Evolutionary conservation across 2,113 vertebrate species (phyloP).

Genomic region (Gorsachius goisagi): DNA sequence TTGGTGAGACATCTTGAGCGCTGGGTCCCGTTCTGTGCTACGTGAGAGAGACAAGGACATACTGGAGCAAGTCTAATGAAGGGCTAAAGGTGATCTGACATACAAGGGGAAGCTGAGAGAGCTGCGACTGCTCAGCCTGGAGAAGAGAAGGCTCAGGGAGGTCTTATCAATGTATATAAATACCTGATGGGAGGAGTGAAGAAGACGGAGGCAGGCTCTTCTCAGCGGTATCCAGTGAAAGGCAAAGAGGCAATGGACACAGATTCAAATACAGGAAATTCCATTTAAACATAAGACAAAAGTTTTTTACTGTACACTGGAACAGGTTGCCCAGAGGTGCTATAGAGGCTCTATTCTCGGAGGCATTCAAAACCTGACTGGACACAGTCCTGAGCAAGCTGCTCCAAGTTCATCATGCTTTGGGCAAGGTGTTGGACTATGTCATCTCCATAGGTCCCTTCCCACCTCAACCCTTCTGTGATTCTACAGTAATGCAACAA

Average conservation of each 20-base stretch:
- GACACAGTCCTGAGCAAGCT: neutral
- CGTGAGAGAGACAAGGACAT: neutral
- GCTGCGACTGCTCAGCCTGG: neutral
- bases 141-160: neutral
- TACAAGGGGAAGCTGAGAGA: neutral
- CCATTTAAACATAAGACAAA: neutral
- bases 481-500: neutral
- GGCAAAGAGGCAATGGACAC: neutral
- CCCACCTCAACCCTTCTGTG: neutral
- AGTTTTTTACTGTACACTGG: neutral
- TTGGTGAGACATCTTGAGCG: rapidly evolving
- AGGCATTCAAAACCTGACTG: neutral
- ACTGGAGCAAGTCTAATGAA: neutral
- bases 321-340: neutral
- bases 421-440: neutral
- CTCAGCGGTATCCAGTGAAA: neutral
- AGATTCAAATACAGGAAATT: neutral
- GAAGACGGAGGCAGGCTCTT: neutral
- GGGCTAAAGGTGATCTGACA: neutral
- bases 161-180: neutral
- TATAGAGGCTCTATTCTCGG: neutral
- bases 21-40: neutral
- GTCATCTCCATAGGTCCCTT: neutral
- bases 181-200: neutral
- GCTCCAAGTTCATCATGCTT: neutral